These are phyloP conservation scores for Synanthedon vespiformis DNA, from an alignment of 2,888 invertebrate species.

Conservation along the genomic window DNA sequence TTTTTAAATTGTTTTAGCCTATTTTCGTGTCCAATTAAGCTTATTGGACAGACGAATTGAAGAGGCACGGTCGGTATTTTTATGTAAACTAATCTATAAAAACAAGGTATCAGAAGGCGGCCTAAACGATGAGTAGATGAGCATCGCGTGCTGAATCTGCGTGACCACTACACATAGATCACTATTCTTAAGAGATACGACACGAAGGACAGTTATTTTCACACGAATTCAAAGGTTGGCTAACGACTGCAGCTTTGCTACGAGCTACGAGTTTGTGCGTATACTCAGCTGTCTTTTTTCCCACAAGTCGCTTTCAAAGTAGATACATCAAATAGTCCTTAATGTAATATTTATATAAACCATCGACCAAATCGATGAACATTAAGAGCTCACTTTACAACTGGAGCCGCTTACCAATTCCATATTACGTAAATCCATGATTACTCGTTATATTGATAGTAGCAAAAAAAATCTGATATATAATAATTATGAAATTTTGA, in stretches of 20 bases:
- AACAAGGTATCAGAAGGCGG: constrained; percentile 35
- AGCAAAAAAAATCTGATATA: no score
- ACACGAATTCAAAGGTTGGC: constrained; percentile 19
- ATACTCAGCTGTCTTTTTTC: neutral
- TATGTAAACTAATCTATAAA: constrained; percentile 38
- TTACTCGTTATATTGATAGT: no score
- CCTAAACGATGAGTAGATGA: constrained; percentile 28
- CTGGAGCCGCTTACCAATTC: no score
- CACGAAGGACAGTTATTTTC: constrained; percentile 49
- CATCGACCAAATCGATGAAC: no score
- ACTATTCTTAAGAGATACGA: constrained; percentile 46
- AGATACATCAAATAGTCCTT: no score
- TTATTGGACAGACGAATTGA: constrained; percentile 19
- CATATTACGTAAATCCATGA: no score
- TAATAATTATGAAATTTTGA: no score
- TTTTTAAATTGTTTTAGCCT: no score
- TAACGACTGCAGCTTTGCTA: no score
- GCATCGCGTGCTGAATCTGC: constrained; percentile 42
- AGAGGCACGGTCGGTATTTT: constrained; percentile 44
- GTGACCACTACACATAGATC: constrained; percentile 56
- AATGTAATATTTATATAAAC: no score
- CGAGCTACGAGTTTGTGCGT: neutral
- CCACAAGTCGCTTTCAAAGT: neutral
- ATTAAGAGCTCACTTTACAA: no score
- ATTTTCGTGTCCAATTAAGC: neutral